Base-by-base conservation (phyloP, 2,888 invertebrate species). In the Megalurothrips usitatus region DNA sequence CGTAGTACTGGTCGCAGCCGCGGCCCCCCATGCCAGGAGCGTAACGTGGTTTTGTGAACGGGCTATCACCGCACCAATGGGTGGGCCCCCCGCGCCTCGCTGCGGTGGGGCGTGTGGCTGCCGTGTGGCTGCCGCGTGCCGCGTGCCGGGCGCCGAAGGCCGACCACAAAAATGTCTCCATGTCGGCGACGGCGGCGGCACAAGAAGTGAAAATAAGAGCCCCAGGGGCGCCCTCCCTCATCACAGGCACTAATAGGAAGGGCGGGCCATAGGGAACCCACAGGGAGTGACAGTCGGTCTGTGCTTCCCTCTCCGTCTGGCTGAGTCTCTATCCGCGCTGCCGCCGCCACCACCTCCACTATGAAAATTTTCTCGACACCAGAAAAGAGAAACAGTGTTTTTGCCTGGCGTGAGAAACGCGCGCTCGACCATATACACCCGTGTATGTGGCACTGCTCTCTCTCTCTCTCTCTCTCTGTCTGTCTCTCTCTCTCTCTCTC, bases 151-250 rank as follows among this genome's bases (percentile, higher is more conserved):
- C 68, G 68, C 68, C 68, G 23, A 26, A 8, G 68, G 68, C 68
- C 26, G 68, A 75, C 68, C 68, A 75, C 68, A 75, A 75, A 75
- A 75, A 75, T 75, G 68, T 75, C 68, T 75, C 26, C 68, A 75
- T 75, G 68, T 26, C 68, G 12, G 12, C 68, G 23, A n/a, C 23
- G 68, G 26, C 34, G 34, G 34, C 34, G 34, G 34, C 34, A 2
- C 34, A 43, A 43, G n/a, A n/a, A 43, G 34, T 43, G 34, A 43
- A 43, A 43, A 4, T 43, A 43, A 43, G n/a, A n/a, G 34, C 34
- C 34, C 34, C 34, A 6, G 3, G 34, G 34, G n/a, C n/a, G n/a
- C n/a, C n/a, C n/a, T n/a, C n/a, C n/a, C n/a, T n/a, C n/a, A n/a
- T n/a, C n/a, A n/a, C 6, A 43, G 34, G 34, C 34, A 43, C 34